Conservation (phyloP, 2,888 invertebrate species). For the Ochropacha duplaris region DNA sequence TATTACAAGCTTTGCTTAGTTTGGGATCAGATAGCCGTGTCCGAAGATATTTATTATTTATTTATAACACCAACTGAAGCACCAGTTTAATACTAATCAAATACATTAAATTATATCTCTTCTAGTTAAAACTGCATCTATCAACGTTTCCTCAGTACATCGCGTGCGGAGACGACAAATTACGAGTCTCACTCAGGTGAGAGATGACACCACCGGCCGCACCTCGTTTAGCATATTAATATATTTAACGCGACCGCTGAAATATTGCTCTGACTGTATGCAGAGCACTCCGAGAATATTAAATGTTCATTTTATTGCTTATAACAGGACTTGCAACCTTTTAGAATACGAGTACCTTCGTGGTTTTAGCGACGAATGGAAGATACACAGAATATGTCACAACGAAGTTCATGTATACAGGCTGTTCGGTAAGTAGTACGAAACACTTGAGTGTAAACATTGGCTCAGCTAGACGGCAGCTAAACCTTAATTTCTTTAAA, state of each 20-base stretch:
- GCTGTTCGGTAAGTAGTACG: too few relatives aligned
- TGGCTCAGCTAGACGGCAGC: too few relatives aligned
- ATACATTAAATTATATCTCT: background rate
- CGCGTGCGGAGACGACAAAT: constrained; percentile 43
- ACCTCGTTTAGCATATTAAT: constrained; percentile 46
- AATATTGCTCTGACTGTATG: constrained; percentile 25
- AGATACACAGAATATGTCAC: too few relatives aligned
- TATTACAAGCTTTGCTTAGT: too few relatives aligned
- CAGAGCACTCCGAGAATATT: background rate
- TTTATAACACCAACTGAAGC: too few relatives aligned
- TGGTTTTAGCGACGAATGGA: background rate
- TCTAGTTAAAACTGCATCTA: background rate
- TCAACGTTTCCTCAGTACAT: constrained; percentile 27
- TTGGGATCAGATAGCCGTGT: too few relatives aligned
- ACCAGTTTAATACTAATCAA: background rate
- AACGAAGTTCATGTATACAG: too few relatives aligned
- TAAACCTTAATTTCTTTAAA: too few relatives aligned
- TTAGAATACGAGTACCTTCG: background rate
- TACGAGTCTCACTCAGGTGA: constrained; percentile 46
- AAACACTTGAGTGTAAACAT: too few relatives aligned
- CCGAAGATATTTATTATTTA: too few relatives aligned
- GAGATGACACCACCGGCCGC: constrained; percentile 24
- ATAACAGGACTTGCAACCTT: background rate
- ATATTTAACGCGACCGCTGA: constrained; percentile 38
- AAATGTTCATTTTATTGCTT: constrained; percentile 1